Conservation (phyloP, 2,888 invertebrate genomes). For the Oscheius sp. region DNA sequence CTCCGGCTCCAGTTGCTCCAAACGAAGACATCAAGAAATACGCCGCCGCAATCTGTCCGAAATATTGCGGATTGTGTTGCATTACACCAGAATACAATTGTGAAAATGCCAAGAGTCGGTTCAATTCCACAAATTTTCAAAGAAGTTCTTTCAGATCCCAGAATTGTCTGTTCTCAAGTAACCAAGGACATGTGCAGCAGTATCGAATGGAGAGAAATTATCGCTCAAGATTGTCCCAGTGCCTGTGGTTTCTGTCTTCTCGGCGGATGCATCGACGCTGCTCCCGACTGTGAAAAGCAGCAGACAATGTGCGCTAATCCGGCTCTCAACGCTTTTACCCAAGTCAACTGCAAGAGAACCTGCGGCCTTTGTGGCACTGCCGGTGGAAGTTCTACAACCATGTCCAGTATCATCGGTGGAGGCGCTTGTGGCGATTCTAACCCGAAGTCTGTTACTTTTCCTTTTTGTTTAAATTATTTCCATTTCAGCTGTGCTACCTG, state of each 20-base stretch:
- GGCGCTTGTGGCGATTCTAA: no score
- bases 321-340: not conserved
- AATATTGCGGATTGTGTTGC: constrained; percentile 10
- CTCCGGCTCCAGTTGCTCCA: not conserved
- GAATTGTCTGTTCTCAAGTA: not conserved
- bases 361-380: not conserved
- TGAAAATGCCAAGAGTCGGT: not conserved
- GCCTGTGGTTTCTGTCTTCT: constrained; percentile 7
- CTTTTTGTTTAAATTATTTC: not conserved
- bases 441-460: no score
- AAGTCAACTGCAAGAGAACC: not conserved
- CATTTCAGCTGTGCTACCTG: constrained; percentile 30
- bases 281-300: constrained; percentile 13
- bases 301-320: constrained; percentile 6
- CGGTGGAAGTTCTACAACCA: no score
- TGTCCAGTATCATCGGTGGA: no score
- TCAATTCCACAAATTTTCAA: not conserved
- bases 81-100: not conserved
- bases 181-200: constrained; percentile 8
- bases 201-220: not conserved
- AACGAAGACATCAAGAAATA: not conserved
- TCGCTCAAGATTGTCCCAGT: constrained; percentile 19
- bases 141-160: constrained; percentile 8
- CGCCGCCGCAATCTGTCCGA: not conserved
- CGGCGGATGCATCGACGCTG: constrained; percentile 27